Evolutionary conservation across 2,797 vertebrate genomes (phyloP), one percentile per base, ranked within the genome.

Genomic region (Phataginus tricuspis): DNA sequence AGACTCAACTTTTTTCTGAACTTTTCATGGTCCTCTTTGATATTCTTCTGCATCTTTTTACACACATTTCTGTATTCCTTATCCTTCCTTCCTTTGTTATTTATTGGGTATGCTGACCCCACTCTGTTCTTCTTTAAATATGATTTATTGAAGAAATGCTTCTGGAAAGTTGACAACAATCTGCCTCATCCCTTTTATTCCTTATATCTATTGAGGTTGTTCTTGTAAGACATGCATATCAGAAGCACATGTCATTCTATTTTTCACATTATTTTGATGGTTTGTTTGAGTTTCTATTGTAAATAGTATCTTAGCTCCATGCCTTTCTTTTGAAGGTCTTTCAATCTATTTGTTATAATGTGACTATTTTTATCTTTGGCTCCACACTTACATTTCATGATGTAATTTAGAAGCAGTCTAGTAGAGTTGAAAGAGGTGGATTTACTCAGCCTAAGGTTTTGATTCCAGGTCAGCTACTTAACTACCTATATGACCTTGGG

Each of bases 291-390:
- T 86, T 90, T 83, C 49, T 90, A 95, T 82, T 94, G 61, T 72
- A 94, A 97, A 91, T 92, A 96, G 25, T 94, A 91, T 85, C 71
- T 93, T 84, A 90, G 68, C 87, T 92, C 72, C 59, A 2, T 90
- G 51, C 5, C 51, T 93, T 94, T 92, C 61, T 83, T 86, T 87
- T 94, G 71, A 94, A 97, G 57, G 31, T 87, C 72, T 95, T 85
- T 92, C 61, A 80, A 63, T 96, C 90, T 92, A 80, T 90, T 96
- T 93, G 42, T 53, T 94, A 91, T 49, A 63, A 2, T 59, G 5
- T 64, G 85, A 71, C 42, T 95, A 83, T 87, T 96, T 95, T 93
- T 96, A 85, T 78, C 90, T 93, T 77, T 93, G 75, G 27, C n/a
- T 86, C 69, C 15, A 74, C 15, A 79, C 64, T 57, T 37, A 21